Evolutionary conservation across 2,113 vertebrate species (phyloP), one percentile per base, ranked within the genome.

Genomic region (Oenanthe oenanthe): DNA sequence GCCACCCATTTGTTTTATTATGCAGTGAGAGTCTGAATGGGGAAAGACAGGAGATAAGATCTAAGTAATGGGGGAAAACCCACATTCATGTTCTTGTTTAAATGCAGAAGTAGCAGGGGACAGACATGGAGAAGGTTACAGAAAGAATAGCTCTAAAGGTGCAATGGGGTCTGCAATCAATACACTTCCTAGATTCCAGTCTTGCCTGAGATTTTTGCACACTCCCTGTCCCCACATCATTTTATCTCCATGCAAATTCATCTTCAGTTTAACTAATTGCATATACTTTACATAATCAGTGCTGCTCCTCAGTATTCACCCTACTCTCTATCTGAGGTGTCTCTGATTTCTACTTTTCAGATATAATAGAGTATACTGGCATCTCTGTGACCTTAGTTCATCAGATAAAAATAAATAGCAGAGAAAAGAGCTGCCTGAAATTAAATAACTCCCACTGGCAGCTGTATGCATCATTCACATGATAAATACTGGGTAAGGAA

Each of bases 391-490:
- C 70, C 58, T 75, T 28, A 62, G 66, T 72, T 85, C 78, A 72
- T 63, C 40, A 57, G 43, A 75, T 28, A 73, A 21, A 91, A 87
- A 89, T 31, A 92, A 93, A 42, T 2, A 70, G 48, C 54, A 92
- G 34, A 88, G 54, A 43, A 92, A 75, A 91, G 61, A 87, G 65
- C 57, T 77, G 70, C 19, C 73, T 91, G 77, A 92, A 92, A 78
- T 63, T 17, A 81, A 93, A 17, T 79, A 34, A 85, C 54, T 87
- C 75, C 65, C 60, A 56, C 71, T 76, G 62, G 48, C 72, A 87
- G 34, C 32, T 85, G 56, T 57, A 70, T 76, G 42, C 45, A 83
- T 94, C 79, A 61, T 26, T 79, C 79, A 83, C 58, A 54, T 70
- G 45, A 65, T 56, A 75, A 91, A 82, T 58, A 83, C 14, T 26